Evolutionary conservation across 2,888 invertebrate species (phyloP), one percentile per base, ranked within the genome.

Genomic region (Lasioglossum figueresi): DNA sequence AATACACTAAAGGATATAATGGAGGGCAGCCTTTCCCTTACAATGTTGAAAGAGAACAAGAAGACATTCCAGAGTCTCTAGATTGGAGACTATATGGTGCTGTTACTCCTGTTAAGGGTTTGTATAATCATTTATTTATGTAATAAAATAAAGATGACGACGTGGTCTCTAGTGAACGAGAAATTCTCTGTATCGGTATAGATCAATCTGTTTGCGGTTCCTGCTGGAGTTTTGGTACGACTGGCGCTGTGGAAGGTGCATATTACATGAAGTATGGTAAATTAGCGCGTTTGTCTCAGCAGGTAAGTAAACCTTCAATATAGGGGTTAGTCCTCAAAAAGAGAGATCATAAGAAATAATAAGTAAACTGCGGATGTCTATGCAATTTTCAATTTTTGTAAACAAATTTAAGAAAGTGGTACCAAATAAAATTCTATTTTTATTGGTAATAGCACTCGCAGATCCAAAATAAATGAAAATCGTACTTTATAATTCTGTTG

Each of bases 181-280:
- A 34, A 16, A 27, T 68, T 71, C 16, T 77, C 37, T 74, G 10
- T 56, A 68, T 76, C 16, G 10, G 14, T 63, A n/a, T 93, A 97
- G 99, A 99, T 96, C 99, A 99, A 95, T 99, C 98, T 0, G 98
- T 99, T 16, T 99, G 99, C 95, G 99, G 99, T 0, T 99, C 99
- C 0, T 99, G 99, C 92, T 99, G 99, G 99, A 98, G 98, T 86
- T 99, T 99, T 95, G 99, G 99, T 40, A 98, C 99, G 0, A 97
- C 98, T 82, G 99, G 99, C 14, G 96, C 98, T 0, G 97, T 99
- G 81, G 99, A 99, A 95, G 99, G 99, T 0, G 98, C 99, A 0
- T 97, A 97, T 93, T 99, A 98, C 95, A 95, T 98, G 59, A 97
- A 97, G 93, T 97, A 97, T 90, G 97, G 98, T 0, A 96, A 97